phyloP scores from a whole-genome alignment of 2,113 vertebrate genomes.

The Arothron firmamentum region DNA sequence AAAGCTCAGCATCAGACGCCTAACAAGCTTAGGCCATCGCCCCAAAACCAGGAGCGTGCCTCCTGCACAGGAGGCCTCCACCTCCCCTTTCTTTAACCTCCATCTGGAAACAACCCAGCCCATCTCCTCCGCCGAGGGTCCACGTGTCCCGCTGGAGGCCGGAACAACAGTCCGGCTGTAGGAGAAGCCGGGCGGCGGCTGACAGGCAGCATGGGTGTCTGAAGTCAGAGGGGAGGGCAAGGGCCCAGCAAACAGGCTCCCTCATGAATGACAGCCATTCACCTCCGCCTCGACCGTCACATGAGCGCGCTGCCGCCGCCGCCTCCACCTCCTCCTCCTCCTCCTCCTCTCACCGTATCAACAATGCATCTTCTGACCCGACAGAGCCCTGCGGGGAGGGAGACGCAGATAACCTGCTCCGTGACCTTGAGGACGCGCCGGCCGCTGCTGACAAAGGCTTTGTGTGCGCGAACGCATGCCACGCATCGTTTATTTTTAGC shows the following conservation, averaged over 20 bases:
- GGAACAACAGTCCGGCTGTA: conserved; percentile 18
- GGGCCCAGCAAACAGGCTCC: conserved; percentile 43
- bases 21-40: conserved; percentile 47
- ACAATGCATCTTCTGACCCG: conserved; percentile 50
- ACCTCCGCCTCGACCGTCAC: conserved; percentile 57
- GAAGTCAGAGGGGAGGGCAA: conserved; percentile 49
- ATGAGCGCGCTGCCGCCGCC: conserved; percentile 61
- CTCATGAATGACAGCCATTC: conserved; percentile 68
- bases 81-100: too few relatives aligned
- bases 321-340: too few relatives aligned
- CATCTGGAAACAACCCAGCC: too few relatives aligned
- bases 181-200: conserved; percentile 43
- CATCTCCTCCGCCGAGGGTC: not conserved
- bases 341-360: conserved; percentile 47
- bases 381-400: conserved; percentile 27
- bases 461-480: not conserved
- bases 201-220: conserved; percentile 47
- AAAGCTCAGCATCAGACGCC: conserved; percentile 38
- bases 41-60: not conserved
- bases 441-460: not conserved
- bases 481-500: not conserved
- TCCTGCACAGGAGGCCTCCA: too few relatives aligned
- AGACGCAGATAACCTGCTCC: conserved; percentile 37
- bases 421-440: conserved; percentile 37
- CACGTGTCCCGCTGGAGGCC: not conserved